These are phyloP conservation scores for Eira barbara DNA, from an alignment of 2,113 vertebrate species.

Conservation along the genomic window DNA sequence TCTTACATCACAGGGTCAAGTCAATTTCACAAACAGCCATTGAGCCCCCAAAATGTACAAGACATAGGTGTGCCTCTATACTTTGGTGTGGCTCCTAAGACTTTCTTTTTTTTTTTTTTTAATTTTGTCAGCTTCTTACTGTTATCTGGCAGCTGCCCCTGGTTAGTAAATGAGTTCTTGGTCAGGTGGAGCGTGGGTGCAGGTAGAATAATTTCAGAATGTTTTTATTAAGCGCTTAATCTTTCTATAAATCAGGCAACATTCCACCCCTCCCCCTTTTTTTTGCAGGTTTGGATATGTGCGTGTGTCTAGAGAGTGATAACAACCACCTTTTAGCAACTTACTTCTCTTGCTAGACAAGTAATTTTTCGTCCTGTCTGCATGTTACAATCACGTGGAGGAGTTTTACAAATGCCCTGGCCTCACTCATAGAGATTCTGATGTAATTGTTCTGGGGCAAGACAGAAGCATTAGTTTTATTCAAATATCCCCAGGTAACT, in stretches of 20 bases:
- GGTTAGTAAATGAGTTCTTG: background rate
- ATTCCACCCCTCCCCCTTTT: background rate
- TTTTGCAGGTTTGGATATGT: background rate
- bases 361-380: background rate
- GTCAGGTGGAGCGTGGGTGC: background rate
- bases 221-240: background rate
- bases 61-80: background rate
- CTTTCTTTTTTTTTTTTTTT: background rate
- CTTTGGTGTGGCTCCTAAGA: background rate
- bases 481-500: slow-evolving; percentile 3
- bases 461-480: background rate
- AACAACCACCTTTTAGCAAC: background rate
- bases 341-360: background rate
- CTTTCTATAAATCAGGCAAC: background rate
- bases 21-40: background rate
- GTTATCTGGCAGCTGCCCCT: background rate
- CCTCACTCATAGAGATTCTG: background rate
- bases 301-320: background rate
- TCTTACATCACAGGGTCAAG: background rate
- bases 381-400: background rate
- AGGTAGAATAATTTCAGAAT: background rate
- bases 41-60: background rate
- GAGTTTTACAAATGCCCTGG: background rate
- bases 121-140: background rate
- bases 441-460: background rate